These are phyloP conservation scores for Bombus sibiricus DNA, from an alignment of 1,140 invertebrate species.

Conservation along the genomic window DNA sequence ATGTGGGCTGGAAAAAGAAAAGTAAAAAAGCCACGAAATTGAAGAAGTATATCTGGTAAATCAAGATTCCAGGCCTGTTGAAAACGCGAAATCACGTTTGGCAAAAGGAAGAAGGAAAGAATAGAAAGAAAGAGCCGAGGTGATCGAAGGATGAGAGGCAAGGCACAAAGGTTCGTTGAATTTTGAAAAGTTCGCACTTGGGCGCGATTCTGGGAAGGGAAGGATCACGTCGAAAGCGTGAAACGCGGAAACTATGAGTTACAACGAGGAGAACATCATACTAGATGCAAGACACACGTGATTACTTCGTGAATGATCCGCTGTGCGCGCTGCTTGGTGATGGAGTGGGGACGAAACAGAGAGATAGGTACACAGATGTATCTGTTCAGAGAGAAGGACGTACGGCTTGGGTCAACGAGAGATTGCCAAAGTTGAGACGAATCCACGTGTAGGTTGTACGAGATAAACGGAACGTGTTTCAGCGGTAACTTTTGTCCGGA, in stretches of 20 bases:
- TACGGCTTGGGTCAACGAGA: background rate
- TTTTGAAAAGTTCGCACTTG: conserved; percentile 33
- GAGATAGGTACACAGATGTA: background rate
- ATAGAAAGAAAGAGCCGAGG: background rate
- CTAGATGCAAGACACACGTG: background rate
- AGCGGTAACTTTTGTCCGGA: background rate
- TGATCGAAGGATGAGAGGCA: background rate
- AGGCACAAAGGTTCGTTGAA: background rate
- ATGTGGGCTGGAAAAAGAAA: background rate
- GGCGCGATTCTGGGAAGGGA: background rate
- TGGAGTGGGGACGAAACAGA: background rate
- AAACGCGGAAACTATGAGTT: conserved; percentile 3
- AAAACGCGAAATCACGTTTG: background rate
- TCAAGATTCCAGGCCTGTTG: conserved; percentile 21
- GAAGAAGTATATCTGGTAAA: conserved; percentile 27
- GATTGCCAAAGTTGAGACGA: background rate
- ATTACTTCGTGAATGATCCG: conserved; percentile 7
- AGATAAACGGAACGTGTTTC: conserved; percentile 15
- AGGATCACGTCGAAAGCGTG: background rate
- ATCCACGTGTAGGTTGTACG: background rate
- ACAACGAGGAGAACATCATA: too few relatives aligned
- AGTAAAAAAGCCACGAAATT: background rate
- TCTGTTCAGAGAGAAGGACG: too few relatives aligned
- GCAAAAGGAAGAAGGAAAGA: background rate
- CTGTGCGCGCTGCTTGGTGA: background rate